Percentiles rank a stretch among this genome's conserved stretches.
Evolutionary conservation across 2,888 invertebrate species (phyloP).

Genomic region (Agriopis leucophaearia): DNA sequence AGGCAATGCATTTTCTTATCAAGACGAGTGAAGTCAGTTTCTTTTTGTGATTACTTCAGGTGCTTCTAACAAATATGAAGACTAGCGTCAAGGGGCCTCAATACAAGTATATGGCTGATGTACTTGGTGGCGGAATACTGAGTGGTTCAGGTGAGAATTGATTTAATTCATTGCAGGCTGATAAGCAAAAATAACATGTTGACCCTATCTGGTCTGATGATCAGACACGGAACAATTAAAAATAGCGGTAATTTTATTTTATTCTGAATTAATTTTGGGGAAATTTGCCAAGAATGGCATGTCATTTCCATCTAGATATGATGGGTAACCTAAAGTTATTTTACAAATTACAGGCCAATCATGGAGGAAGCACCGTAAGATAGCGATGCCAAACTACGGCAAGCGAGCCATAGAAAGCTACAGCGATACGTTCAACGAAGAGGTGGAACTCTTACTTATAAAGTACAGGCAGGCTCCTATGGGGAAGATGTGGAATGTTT

Average conservation of each 20-base stretch:
- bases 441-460: conserved; percentile 60
- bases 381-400: conserved; percentile 71
- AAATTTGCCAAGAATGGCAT: too few relatives aligned
- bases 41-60: conserved; percentile 52
- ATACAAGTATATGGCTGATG: conserved; percentile 72
- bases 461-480: conserved; percentile 43
- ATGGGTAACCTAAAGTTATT: not conserved
- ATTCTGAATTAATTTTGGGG: too few relatives aligned
- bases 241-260: too few relatives aligned
- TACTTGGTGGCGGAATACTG: conserved; percentile 70
- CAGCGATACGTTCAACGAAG: conserved; percentile 60
- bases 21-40: too few relatives aligned
- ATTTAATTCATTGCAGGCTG: too few relatives aligned
- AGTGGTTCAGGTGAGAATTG: conserved; percentile 71
- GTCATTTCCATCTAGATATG: too few relatives aligned
- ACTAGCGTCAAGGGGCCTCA: conserved; percentile 70
- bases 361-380: conserved; percentile 76
- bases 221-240: too few relatives aligned
- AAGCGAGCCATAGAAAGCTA: conserved; percentile 68
- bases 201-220: too few relatives aligned
- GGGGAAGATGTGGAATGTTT: conserved; percentile 58
- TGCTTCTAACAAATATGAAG: conserved; percentile 64
- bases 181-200: too few relatives aligned
- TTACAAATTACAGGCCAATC: conserved; percentile 55
- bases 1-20: not conserved